These are phyloP conservation scores for Trichacis sp. DNA, from an alignment of 2,888 invertebrate species.

Conservation along the genomic window DNA sequence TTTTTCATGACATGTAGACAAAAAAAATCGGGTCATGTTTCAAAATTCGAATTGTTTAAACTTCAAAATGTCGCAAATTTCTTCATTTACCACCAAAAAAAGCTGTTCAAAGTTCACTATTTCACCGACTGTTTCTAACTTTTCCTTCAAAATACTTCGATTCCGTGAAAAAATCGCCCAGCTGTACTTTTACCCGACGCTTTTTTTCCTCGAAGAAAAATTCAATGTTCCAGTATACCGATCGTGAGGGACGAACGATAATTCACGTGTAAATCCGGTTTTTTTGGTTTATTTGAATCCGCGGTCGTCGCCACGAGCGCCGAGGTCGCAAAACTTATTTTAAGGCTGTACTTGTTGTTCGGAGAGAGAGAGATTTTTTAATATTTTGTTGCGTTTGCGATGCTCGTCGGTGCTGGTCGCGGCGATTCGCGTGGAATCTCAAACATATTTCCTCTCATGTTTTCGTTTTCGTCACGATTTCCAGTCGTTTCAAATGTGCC, in stretches of 20 bases:
- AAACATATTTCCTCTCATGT: neutral
- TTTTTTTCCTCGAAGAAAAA: conserved; percentile 29
- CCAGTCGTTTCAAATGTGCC: conserved; percentile 34
- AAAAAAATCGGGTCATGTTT: no score
- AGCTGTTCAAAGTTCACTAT: no score
- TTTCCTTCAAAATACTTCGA: no score
- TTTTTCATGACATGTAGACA: no score
- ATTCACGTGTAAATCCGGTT: conserved; percentile 54
- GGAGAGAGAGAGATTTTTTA: conserved; percentile 40
- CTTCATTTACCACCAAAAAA: no score
- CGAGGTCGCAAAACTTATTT: conserved; percentile 38
- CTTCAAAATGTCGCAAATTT: no score
- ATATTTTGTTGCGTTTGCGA: conserved; percentile 42
- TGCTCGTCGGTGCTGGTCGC: conserved; percentile 22
- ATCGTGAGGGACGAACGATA: conserved; percentile 46
- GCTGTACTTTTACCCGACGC: no score
- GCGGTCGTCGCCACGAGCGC: conserved; percentile 37
- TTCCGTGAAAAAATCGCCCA: no score
- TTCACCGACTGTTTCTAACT: no score
- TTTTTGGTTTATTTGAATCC: neutral
- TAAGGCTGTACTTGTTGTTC: conserved; percentile 42
- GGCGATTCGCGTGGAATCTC: conserved; percentile 28
- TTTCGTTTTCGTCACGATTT: conserved; percentile 14
- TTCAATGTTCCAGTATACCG: conserved; percentile 64
- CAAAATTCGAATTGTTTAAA: no score